Evolutionary conservation across 2,797 vertebrate genomes (phyloP).

Genomic region (Molossus alvarezi): DNA sequence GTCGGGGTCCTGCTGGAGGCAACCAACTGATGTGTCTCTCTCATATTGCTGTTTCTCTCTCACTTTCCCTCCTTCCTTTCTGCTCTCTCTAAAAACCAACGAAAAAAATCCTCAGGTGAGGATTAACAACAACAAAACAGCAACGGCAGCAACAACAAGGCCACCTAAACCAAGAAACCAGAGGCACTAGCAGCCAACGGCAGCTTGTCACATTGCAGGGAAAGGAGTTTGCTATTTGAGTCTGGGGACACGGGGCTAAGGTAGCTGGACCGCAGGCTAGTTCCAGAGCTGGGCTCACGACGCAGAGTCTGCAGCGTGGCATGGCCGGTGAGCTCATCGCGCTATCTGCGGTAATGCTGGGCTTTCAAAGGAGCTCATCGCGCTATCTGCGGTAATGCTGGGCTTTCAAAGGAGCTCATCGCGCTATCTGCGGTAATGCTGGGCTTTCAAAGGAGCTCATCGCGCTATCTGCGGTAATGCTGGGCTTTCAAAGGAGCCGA

Average conservation of each 20-base stretch:
- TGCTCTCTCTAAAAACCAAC: too few relatives aligned
- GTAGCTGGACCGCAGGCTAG: neutral
- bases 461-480: neutral
- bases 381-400: too few relatives aligned
- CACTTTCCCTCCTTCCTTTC: too few relatives aligned
- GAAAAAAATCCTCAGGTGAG: too few relatives aligned
- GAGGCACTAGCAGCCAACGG: neutral
- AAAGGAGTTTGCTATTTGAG: neutral
- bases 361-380: neutral
- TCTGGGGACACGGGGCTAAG: neutral
- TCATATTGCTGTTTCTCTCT: too few relatives aligned
- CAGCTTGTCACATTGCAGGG: neutral
- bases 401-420: too few relatives aligned
- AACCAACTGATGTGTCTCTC: too few relatives aligned
- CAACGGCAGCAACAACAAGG: neutral
- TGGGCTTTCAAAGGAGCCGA: neutral
- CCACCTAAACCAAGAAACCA: neutral
- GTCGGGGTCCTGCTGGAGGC: too few relatives aligned
- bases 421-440: neutral
- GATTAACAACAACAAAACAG: neutral
- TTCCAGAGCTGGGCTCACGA: neutral
- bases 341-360: neutral
- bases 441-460: neutral
- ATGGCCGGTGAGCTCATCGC: neutral
- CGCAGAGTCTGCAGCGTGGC: neutral